Base-by-base conservation (phyloP, 2,113 vertebrate genomes). In the Donacobius atricapilla region DNA sequence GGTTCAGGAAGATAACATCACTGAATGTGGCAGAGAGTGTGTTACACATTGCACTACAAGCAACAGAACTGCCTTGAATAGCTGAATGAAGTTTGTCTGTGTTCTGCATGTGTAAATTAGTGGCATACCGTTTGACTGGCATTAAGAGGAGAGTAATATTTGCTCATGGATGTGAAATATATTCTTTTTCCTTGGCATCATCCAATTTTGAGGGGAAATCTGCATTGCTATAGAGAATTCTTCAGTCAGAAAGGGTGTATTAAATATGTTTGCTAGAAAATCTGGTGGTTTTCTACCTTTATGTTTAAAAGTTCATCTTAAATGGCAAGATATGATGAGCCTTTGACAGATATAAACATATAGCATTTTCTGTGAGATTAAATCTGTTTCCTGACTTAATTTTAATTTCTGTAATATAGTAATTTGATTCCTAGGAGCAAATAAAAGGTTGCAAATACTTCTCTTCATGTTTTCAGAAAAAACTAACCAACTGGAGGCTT, bases 261-360 rank as follows among this genome's bases (percentile, higher is more conserved):
- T 42, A 40, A 65, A 42, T 70, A 16, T 37, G 4, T 48, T 89
- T 61, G 31, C 39, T 70, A 28, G 20, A 53, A 66, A 22, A 33
- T n/a, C 0, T 24, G 25, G 3, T 3, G 0, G 1, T 19, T 85
- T 64, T 18, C 22, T 68, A 18, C 9, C 11, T 80, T 68, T 63
- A 5, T 58, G 22, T 58, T 87, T 64, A 25, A 40, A 79, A 75
- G 7, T 70, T 82, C 4, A 11, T 75, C 6, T 53, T 73, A 70
- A 85, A 48, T 85, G 19, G 19, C 31, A 82, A 61, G 22, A 24
- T 71, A n/a, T 6, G 9, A 85, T 58, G 19, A 63, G 11, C 10
- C 35, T 88, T 58, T 79, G 25, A n/a, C 13, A 65, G 63, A 73
- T 69, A 57, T 2, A 72, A 83, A 13, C 6, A 4, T 15, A 24